A percentile compares a stretch with the other conserved stretches of the same genome.
phyloP scores from a whole-genome alignment of 1,140 invertebrate genomes.

The Pseudomyrmex sp. region DNA sequence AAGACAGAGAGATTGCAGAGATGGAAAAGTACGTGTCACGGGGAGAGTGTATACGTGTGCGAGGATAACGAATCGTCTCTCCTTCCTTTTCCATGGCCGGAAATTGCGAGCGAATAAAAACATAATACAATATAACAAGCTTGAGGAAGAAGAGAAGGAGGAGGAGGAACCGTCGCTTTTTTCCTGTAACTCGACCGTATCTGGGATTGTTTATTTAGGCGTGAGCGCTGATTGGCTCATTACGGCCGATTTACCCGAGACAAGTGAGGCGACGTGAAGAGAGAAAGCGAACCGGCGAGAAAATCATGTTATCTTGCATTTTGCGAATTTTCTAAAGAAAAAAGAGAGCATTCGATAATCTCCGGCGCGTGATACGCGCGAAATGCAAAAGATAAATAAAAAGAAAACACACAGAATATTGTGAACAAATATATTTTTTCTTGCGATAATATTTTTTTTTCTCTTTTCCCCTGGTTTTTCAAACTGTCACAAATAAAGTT shows the following conservation, averaged over 20 bases:
- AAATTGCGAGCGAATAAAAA: constrained; percentile 25
- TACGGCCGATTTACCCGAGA: too few relatives aligned
- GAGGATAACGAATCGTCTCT: not conserved
- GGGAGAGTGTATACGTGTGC: constrained; percentile 4
- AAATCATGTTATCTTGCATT: constrained; percentile 17
- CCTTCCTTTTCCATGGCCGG: not conserved
- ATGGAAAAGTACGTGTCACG: not conserved
- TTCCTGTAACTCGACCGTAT: not conserved
- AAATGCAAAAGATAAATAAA: not conserved
- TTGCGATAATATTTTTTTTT: too few relatives aligned
- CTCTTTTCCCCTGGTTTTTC: too few relatives aligned
- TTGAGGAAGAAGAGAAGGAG: not conserved
- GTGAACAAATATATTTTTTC: too few relatives aligned
- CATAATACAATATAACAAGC: not conserved
- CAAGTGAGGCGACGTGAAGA: not conserved
- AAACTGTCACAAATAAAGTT: too few relatives aligned
- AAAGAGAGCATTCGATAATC: not conserved
- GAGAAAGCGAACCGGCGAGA: not conserved
- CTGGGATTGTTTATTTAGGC: constrained; percentile 40
- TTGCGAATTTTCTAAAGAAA: not conserved
- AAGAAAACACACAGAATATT: too few relatives aligned
- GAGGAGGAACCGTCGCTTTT: not conserved
- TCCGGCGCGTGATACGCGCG: too few relatives aligned
- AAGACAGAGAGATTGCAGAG: constrained; percentile 25
- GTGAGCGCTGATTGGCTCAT: constrained; percentile 35